phyloP scores from a whole-genome alignment of 1,140 invertebrate genomes.

The Pygmarrhopalites habei region DNA sequence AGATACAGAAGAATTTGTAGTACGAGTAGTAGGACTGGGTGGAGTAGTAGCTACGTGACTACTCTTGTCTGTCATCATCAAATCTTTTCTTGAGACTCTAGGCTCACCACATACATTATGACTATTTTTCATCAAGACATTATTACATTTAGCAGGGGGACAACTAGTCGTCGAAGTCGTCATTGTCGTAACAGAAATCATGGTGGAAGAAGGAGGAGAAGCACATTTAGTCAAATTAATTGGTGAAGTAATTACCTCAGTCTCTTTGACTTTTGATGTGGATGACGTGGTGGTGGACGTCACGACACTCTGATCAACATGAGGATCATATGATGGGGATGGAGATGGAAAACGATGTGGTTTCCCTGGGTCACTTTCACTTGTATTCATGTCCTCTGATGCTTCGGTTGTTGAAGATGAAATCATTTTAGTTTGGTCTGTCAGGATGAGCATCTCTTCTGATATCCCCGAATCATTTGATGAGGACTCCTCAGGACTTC shows the following conservation, averaged over 20 bases:
- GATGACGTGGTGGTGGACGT: too few relatives aligned
- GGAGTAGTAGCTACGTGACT: too few relatives aligned
- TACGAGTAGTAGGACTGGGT: too few relatives aligned
- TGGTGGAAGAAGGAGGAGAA: neutral
- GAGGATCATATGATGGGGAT: neutral
- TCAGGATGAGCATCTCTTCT: constrained; percentile 20
- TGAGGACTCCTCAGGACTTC: constrained; percentile 33
- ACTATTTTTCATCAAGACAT: too few relatives aligned
- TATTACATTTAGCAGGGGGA: constrained; percentile 1
- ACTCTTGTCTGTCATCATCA: constrained; percentile 4
- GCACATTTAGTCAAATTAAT: constrained; percentile 1
- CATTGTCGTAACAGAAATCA: neutral
- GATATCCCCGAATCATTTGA: constrained; percentile 38
- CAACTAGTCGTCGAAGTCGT: constrained; percentile 6
- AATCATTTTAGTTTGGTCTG: neutral
- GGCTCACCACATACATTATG: neutral
- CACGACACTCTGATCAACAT: too few relatives aligned
- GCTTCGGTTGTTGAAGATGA: neutral
- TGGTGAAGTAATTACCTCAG: neutral
- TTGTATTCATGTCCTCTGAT: neutral
- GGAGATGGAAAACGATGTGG: neutral
- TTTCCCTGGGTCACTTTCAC: neutral
- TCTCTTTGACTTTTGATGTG: neutral
- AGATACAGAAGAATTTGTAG: too few relatives aligned
- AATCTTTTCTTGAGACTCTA: neutral